These are phyloP conservation scores for Microplitis demolitor DNA, from an alignment of 1,140 invertebrate species.

Conservation along the genomic window DNA sequence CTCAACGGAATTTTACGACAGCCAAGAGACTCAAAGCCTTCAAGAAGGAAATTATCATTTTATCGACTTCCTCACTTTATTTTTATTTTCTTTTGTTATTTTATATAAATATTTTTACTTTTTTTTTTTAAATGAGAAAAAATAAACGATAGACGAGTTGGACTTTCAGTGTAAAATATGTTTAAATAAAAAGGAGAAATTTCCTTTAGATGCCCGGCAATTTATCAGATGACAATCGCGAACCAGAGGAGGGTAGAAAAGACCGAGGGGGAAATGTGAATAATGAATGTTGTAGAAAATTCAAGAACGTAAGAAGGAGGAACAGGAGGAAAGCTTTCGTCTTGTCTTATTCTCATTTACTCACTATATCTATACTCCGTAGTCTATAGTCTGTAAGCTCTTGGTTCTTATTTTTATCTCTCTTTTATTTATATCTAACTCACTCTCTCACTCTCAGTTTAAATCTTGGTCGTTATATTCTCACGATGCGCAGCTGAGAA, in stretches of 20 bases:
- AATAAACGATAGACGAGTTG: background rate
- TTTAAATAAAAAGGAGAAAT: background rate
- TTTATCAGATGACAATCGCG: slow-evolving; percentile 14
- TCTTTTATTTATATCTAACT: background rate
- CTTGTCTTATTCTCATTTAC: too few relatives aligned
- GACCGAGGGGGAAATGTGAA: background rate
- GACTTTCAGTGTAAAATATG: background rate
- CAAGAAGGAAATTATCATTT: slow-evolving; percentile 13
- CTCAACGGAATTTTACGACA: slow-evolving; percentile 20
- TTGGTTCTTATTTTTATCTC: background rate
- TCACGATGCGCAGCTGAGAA: slow-evolving; percentile 26
- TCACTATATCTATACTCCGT: too few relatives aligned
- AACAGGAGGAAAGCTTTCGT: background rate
- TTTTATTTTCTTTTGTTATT: background rate
- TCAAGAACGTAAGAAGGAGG: background rate
- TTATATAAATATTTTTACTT: background rate
- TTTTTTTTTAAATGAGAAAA: background rate
- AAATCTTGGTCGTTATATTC: background rate
- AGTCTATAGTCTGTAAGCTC: too few relatives aligned
- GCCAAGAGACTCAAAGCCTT: slow-evolving; percentile 1
- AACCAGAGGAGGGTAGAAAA: background rate
- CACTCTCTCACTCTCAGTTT: background rate
- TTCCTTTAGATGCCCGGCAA: background rate
- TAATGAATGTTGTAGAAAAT: slow-evolving; percentile 10
- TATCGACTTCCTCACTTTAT: background rate